Evolutionary conservation across 2,113 vertebrate species (phyloP).

Genomic region (Heterotis niloticus): DNA sequence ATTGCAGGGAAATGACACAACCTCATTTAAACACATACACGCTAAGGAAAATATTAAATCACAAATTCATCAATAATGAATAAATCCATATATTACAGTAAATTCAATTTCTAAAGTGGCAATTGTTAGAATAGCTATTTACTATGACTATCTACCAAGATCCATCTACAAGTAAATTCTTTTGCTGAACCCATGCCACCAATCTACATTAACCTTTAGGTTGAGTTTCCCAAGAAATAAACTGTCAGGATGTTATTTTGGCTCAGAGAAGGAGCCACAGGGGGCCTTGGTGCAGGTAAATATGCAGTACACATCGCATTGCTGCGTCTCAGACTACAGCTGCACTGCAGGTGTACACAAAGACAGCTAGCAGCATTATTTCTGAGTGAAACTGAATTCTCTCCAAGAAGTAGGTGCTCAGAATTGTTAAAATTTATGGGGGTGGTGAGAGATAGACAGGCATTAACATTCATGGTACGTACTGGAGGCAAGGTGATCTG

Average conservation of each 20-base stretch:
- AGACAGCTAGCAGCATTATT: not conserved
- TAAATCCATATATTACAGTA: too few species aligned
- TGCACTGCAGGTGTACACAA: slow-evolving; percentile 7
- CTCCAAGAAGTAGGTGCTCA: not conserved
- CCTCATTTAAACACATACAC: too few species aligned
- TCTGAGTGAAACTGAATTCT: not conserved
- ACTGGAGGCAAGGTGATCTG: slow-evolving; percentile 89
- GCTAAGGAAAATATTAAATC: too few species aligned
- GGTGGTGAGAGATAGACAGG: too few species aligned
- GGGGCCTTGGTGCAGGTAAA: not conserved
- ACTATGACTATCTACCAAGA: too few species aligned
- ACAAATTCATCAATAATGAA: too few species aligned
- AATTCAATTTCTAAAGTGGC: too few species aligned
- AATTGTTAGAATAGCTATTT: too few species aligned
- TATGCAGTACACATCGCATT: not conserved
- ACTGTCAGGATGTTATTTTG: slow-evolving; percentile 8
- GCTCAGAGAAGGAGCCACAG: not conserved
- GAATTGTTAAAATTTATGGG: not conserved
- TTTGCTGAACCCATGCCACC: too few species aligned
- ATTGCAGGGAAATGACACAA: too few species aligned
- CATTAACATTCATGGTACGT: slow-evolving; percentile 44
- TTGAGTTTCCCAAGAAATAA: not conserved
- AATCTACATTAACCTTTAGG: not conserved
- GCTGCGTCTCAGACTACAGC: not conserved
- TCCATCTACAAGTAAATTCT: too few species aligned